phyloP scores from a whole-genome alignment of 2,888 invertebrate species.

The Xestia rhomboidea region DNA sequence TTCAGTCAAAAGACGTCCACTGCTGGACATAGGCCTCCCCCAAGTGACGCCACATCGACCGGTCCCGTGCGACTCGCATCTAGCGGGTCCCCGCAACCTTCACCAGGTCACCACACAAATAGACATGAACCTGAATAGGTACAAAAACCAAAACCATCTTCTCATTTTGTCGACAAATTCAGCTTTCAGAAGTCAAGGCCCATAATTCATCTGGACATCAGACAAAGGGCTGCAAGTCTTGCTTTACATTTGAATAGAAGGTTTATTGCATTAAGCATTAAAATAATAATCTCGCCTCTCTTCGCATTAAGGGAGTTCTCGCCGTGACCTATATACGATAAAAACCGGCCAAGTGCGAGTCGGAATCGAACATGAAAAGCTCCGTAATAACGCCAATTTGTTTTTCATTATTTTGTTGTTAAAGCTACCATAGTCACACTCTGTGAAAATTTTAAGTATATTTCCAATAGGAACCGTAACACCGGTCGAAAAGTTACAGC shows the following conservation, averaged over 20 bases:
- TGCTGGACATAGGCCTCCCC: too few species aligned
- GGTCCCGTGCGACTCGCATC: too few species aligned
- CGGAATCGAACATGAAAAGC: too few species aligned
- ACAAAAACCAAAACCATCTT: slow-evolving; percentile 7
- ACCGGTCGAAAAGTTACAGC: not conserved
- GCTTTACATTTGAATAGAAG: slow-evolving; percentile 77
- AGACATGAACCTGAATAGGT: not conserved
- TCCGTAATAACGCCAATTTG: not conserved
- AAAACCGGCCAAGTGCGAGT: slow-evolving; percentile 15
- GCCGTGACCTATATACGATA: slow-evolving; percentile 60
- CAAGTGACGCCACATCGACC: too few species aligned
- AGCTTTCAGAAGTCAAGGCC: slow-evolving; percentile 60
- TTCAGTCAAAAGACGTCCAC: too few species aligned
- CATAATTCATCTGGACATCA: slow-evolving; percentile 71
- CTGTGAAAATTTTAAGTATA: not conserved
- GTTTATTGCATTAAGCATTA: slow-evolving; percentile 80
- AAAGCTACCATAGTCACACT: not conserved
- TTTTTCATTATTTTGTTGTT: not conserved
- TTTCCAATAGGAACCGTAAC: too few species aligned
- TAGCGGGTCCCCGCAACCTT: too few species aligned
- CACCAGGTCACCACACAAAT: not conserved
- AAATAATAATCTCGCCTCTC: slow-evolving; percentile 75
- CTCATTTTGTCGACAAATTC: slow-evolving; percentile 29
- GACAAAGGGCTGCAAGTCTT: slow-evolving; percentile 73
- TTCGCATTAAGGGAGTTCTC: slow-evolving; percentile 44